phyloP scores from a whole-genome alignment of 2,113 vertebrate species.

The Antechinus stuartii region DNA sequence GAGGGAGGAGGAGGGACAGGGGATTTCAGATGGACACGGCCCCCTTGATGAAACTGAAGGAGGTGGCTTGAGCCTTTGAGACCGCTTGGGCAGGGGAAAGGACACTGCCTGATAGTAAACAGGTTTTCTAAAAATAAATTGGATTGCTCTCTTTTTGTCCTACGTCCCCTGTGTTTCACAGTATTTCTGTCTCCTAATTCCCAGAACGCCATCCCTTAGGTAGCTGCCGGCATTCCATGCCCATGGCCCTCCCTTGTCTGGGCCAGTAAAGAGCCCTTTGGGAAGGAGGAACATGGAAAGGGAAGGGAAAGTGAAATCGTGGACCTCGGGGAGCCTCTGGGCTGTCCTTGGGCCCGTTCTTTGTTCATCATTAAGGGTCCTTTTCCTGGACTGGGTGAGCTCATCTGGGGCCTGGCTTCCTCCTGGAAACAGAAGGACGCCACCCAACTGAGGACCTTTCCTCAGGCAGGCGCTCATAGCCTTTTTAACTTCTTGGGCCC shows the following conservation, averaged over 20 bases:
- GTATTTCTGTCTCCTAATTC: neutral
- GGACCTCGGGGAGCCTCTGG: neutral
- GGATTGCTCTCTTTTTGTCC: neutral
- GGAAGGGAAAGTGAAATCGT: neutral
- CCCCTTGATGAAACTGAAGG: neutral
- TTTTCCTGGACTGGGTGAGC: neutral
- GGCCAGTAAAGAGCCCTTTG: neutral
- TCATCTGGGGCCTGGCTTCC: conserved; percentile 20
- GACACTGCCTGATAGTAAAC: neutral
- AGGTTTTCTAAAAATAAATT: neutral
- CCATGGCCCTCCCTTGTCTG: neutral
- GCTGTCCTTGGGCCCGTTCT: neutral
- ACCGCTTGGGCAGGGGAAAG: neutral
- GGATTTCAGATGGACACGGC: neutral
- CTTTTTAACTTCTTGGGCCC: neutral
- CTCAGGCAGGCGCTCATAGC: neutral
- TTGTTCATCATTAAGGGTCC: neutral
- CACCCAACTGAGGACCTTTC: neutral
- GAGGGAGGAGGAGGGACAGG: neutral
- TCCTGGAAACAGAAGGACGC: neutral
- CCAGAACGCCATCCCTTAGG: neutral
- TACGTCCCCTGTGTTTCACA: neutral
- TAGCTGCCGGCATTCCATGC: neutral
- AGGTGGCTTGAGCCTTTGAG: neutral
- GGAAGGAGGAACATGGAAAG: neutral